Base-by-base conservation (phyloP, 2,888 invertebrate species). In the Papilio demoleus region DNA sequence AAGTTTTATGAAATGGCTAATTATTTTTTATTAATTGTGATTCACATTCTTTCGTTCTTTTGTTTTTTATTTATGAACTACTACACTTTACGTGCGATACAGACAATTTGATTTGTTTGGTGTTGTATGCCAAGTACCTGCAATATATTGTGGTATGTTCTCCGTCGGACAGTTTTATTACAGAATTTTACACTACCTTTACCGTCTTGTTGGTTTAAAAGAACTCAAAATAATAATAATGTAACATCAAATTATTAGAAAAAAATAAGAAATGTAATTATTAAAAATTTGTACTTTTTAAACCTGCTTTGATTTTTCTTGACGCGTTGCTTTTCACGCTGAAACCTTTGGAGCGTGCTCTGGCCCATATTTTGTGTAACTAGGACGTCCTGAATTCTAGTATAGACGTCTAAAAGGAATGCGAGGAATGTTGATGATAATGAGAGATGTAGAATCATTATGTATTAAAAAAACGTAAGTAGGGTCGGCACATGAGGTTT, bases 341-440 rank as follows among this genome's bases (percentile, higher is more conserved):
- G 11, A 8, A 50, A 17, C 60, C 38, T 60, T 66, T 60, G 38
- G 50, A 60, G 66, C 60, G 27, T 61, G 38, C 17, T 27, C 47
- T 47, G 38, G 27, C 50, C 40, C 60, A 61, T 38, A 60, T 67
- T 67, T 61, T 40, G 50, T 60, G 34, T 47, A 67, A 60, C 47
- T 60, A 60, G 60, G 66, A 60, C 60, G 47, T n/a, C 36, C 47
- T 24, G 34, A 24, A 66, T 59, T 59, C 36, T 38, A 40, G 56
- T 47, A 60, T 60, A 40, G 42, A 34, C 22, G 14, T 60, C 22
- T 47, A 31, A 45, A 24, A 19, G 36, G 17, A 36, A 36, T 36
- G 36, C 27, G n/a, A 53, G 27, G 27, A 53, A 27, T 8, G 14
- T 11, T 17, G 45, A 50, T 50, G 50, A 50, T 22, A 50, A 50